Evolutionary conservation across 1,140 invertebrate genomes (phyloP).

Genomic region (Tribolium castaneum): DNA sequence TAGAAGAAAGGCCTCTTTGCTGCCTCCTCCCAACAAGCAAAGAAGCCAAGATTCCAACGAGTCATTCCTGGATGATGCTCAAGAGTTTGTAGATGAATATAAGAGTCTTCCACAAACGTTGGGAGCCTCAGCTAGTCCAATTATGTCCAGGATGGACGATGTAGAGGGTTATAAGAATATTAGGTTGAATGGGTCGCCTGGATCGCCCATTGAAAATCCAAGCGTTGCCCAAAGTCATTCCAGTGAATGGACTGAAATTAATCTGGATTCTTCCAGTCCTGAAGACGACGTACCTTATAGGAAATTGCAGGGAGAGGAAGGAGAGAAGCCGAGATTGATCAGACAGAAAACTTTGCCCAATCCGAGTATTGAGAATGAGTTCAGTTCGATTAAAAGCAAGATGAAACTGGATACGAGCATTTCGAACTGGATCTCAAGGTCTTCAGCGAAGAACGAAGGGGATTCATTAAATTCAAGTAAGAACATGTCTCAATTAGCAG

Average conservation of each 20-base stretch:
- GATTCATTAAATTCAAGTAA: slow-evolving; percentile 52
- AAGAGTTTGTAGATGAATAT: slow-evolving; percentile 62
- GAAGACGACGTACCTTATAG: slow-evolving; percentile 63
- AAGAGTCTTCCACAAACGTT: slow-evolving; percentile 64
- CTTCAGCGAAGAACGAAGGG: slow-evolving; percentile 65
- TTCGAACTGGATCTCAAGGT: slow-evolving; percentile 68
- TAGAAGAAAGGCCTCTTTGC: slow-evolving; percentile 50
- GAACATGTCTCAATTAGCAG: not conserved
- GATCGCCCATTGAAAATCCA: slow-evolving; percentile 51
- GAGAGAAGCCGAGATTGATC: slow-evolving; percentile 52
- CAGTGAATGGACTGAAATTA: slow-evolving; percentile 69
- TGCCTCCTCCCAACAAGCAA: slow-evolving; percentile 43
- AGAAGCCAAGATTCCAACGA: slow-evolving; percentile 58
- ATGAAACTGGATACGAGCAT: slow-evolving; percentile 61
- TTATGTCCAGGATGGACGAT: slow-evolving; percentile 58
- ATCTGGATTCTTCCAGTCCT: slow-evolving; percentile 67
- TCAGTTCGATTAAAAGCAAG: slow-evolving; percentile 53
- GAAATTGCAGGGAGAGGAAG: slow-evolving; percentile 43
- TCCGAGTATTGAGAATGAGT: slow-evolving; percentile 53
- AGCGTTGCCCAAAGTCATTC: slow-evolving; percentile 54
- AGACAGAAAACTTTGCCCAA: slow-evolving; percentile 58
- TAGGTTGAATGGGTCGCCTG: slow-evolving; percentile 46
- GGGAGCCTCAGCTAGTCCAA: slow-evolving; percentile 57
- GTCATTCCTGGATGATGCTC: slow-evolving; percentile 55
- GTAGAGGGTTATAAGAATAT: slow-evolving; percentile 61